Evolutionary conservation across 2,888 invertebrate species (phyloP).

Genomic region (Hydriomena furcata): DNA sequence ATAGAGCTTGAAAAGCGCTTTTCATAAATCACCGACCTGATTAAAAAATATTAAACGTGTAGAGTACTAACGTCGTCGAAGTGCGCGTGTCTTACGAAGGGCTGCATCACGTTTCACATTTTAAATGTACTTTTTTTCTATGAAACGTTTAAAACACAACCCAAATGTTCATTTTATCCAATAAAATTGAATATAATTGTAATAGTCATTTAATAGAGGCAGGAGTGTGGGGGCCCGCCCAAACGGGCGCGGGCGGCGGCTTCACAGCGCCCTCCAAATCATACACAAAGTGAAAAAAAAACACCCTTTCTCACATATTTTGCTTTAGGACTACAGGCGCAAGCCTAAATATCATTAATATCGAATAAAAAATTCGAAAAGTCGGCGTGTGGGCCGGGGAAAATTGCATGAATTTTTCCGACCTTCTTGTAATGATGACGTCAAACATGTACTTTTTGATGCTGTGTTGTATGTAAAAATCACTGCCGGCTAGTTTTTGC

Average conservation of each 20-base stretch:
- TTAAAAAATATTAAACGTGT: constrained; percentile 27
- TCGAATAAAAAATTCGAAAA: constrained; percentile 46
- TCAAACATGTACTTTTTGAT: constrained; percentile 27
- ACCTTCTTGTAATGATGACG: constrained; percentile 41
- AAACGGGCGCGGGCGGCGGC: constrained; percentile 59
- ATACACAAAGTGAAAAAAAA: constrained; percentile 56
- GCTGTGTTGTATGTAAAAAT: constrained; percentile 19
- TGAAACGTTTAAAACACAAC: constrained; percentile 36
- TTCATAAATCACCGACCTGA: constrained; percentile 37
- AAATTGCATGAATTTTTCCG: constrained; percentile 78
- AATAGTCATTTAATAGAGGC: constrained; percentile 23
- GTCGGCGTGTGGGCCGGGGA: constrained; percentile 49
- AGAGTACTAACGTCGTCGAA: constrained; percentile 28
- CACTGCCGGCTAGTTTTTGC: constrained; percentile 1
- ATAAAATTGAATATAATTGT: constrained; percentile 38
- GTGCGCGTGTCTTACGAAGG: constrained; percentile 33
- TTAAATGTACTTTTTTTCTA: constrained; percentile 47
- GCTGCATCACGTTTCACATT: constrained; percentile 20
- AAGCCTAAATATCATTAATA: constrained; percentile 52
- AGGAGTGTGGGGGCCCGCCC: constrained; percentile 57
- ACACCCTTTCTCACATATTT: constrained; percentile 52
- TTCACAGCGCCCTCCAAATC: constrained; percentile 58
- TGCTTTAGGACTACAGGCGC: constrained; percentile 62
- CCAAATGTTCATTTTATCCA: constrained; percentile 34
- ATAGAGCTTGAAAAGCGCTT: constrained; percentile 45